Evolutionary conservation across 2,113 vertebrate genomes (phyloP), one percentile per base, ranked within the genome.

Genomic region (Oryctolagus cuniculus): DNA sequence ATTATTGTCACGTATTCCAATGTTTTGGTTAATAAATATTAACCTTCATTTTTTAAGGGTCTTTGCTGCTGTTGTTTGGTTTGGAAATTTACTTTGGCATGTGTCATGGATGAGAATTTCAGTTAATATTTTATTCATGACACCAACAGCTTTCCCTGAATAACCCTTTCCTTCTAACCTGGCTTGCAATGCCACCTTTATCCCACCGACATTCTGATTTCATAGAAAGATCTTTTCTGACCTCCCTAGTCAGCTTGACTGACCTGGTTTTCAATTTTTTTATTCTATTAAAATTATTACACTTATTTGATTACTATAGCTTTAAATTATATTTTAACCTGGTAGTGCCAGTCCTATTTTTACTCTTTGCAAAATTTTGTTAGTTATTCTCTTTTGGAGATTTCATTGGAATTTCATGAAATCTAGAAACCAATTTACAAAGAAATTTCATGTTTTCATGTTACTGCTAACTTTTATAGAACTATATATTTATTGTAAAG

Each of bases 271-370:
- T 58, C 17, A 44, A n/a, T 81, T n/a, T 75, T 83, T 38, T 87
- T 74, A 24, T 38, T 70, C 36, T 83, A n/a, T 88, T 87, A 36
- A 24, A 82, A 29, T 86, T 63, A 86, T 82, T 25, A 78, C 13
- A n/a, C 49, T 2, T 3, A 83, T 64, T 79, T 63, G 9, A 61
- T 75, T 74, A 38, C 61, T 85, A 34, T 12, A 66, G 10, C 24
- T 66, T 58, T 77, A 58, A 96, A 44, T 27, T 66, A 49, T 72
- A 77, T 92, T 92, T 80, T 90, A 92, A 95, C 2, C 53, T 93
- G 5, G 3, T 10, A 55, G 4, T 79, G 6, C 38, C 44, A 63
- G 10, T 74, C 17, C 2, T 36, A 6, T 44, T 81, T 74, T 44
- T 31, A 73, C 22, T 64, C 5, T 87, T 82, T 81, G 34, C 22